Percentiles rank a stretch among this genome's conserved stretches.
Conservation (phyloP, 2,797 vertebrate genomes). For the Petrocephalus schoutedeni region DNA sequence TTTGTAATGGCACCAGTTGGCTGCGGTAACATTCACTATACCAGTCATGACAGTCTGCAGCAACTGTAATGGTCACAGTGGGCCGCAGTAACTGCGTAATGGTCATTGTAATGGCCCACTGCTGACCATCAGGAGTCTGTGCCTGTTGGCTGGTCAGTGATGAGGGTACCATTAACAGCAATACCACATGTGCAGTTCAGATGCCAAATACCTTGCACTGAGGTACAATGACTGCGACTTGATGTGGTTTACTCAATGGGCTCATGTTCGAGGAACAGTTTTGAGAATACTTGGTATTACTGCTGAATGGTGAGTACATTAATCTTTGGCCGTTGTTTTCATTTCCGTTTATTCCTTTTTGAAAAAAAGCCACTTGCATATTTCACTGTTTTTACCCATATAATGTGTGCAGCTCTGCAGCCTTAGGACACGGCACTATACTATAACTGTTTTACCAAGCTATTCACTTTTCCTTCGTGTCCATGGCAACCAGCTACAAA, state of each 20-base stretch:
- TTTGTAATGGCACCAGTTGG: neutral
- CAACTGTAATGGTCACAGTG: neutral
- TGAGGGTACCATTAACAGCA: neutral
- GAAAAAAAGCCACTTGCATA: neutral
- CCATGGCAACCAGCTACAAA: constrained; percentile 1
- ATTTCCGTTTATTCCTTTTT: neutral
- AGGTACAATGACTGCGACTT: neutral
- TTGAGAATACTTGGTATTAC: neutral
- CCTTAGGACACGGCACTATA: neutral
- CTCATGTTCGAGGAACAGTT: neutral
- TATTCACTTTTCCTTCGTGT: constrained; percentile 9
- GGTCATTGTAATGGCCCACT: neutral
- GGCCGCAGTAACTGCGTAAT: neutral
- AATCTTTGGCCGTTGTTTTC: neutral
- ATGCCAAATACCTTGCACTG: neutral
- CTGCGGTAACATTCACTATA: neutral
- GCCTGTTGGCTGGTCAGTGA: neutral
- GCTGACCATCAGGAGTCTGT: neutral
- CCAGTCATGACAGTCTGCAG: neutral
- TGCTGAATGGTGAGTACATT: neutral
- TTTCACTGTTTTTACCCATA: neutral
- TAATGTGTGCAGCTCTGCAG: neutral
- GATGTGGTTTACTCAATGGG: neutral
- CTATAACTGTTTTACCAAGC: neutral
- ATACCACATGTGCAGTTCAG: neutral